These are phyloP conservation scores for Microdon myrmicae DNA, from an alignment of 2,888 invertebrate genomes.

Conservation along the genomic window DNA sequence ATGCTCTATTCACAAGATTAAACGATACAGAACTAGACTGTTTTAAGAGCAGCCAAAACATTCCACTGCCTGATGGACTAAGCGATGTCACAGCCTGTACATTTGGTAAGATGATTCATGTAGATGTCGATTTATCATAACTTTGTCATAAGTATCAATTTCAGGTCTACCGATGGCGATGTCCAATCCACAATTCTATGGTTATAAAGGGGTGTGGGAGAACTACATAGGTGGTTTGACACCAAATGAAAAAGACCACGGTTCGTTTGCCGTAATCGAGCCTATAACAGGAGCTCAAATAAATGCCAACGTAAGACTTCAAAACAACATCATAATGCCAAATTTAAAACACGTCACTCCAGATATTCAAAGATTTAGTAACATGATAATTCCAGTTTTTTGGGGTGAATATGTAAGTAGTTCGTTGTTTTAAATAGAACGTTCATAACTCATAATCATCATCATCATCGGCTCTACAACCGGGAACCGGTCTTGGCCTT, in stretches of 20 bases:
- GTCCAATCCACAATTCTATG: slow-evolving; percentile 79
- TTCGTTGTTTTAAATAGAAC: too few relatives aligned
- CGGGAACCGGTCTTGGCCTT: too few relatives aligned
- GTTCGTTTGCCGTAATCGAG: slow-evolving; percentile 74
- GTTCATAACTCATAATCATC: too few relatives aligned
- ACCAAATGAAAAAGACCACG: slow-evolving; percentile 72
- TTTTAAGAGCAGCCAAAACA: slow-evolving; percentile 53
- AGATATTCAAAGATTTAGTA: slow-evolving; percentile 67
- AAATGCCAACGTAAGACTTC: slow-evolving; percentile 28
- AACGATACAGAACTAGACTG: slow-evolving; percentile 31
- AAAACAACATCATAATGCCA: slow-evolving; percentile 31
- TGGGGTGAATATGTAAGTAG: slow-evolving; percentile 79
- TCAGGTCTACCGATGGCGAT: slow-evolving; percentile 75
- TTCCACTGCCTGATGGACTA: slow-evolving; percentile 70
- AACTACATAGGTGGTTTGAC: slow-evolving; percentile 73
- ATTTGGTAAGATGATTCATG: slow-evolving; percentile 67
- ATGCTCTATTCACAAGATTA: slow-evolving; percentile 23
- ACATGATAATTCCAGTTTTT: slow-evolving; percentile 72
- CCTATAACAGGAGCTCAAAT: slow-evolving; percentile 75
- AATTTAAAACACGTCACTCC: slow-evolving; percentile 56
- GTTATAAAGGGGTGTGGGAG: slow-evolving; percentile 56
- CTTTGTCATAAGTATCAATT: slow-evolving; percentile 27
- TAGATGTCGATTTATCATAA: background rate
- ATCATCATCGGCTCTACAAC: too few relatives aligned
- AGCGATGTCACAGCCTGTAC: slow-evolving; percentile 75